These are phyloP conservation scores for Valencia hispanica DNA, from an alignment of 2,797 vertebrate species.

Conservation along the genomic window DNA sequence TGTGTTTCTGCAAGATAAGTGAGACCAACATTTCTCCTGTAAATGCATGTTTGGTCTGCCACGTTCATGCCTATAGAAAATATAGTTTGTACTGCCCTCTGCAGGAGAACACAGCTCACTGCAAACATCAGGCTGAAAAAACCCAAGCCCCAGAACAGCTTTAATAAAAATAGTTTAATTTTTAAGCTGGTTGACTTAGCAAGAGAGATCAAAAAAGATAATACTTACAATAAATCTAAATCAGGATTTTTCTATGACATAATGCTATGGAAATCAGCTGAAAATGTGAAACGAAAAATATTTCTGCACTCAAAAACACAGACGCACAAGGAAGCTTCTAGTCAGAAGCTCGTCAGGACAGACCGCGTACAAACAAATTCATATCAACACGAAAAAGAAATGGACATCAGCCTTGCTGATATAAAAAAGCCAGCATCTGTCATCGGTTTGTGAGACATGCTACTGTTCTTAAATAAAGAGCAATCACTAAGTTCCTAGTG, in stretches of 20 bases:
- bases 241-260: conserved; percentile 2
- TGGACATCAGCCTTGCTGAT: background rate
- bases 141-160: conserved; percentile 31
- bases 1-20: conserved; percentile 24
- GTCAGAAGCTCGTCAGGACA: background rate
- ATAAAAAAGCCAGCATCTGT: conserved; percentile 4
- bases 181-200: conserved; percentile 24
- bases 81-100: conserved; percentile 60
- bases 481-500: conserved; percentile 8
- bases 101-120: conserved; percentile 48
- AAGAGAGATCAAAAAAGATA: background rate
- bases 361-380: background rate
- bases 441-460: background rate
- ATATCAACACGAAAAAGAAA: conserved; percentile 15
- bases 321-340: background rate
- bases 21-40: background rate
- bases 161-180: conserved; percentile 68
- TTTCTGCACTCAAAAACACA: conserved; percentile 1
- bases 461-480: conserved; percentile 14
- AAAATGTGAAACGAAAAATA: background rate
- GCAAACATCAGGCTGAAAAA: conserved; percentile 24
- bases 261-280: background rate
- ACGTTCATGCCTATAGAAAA: conserved; percentile 11
- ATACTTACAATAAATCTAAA: background rate
- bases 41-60: conserved; percentile 4